Evolutionary conservation across 2,888 invertebrate species (phyloP).

Genomic region (Lithophane ornitopus): DNA sequence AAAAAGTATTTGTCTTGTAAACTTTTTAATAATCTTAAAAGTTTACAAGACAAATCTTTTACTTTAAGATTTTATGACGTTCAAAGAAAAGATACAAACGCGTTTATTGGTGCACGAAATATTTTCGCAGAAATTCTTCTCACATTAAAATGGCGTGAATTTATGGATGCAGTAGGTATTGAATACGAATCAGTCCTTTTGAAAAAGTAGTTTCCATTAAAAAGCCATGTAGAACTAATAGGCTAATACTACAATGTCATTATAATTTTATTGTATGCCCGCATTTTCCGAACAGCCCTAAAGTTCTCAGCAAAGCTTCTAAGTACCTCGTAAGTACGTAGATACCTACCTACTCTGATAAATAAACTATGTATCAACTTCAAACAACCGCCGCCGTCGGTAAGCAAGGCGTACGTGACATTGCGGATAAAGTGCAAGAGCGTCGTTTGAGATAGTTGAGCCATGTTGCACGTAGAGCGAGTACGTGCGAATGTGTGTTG

Average conservation of each 20-base stretch:
- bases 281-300: background rate
- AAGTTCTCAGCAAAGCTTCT: slow-evolving; percentile 12
- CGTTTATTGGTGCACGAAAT: background rate
- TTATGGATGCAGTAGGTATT: background rate
- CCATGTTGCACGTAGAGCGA: slow-evolving; percentile 49
- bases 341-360: background rate
- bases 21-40: background rate
- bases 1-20: too few species aligned
- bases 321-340: background rate
- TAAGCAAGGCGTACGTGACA: slow-evolving; percentile 44
- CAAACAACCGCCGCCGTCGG: slow-evolving; percentile 11
- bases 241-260: background rate
- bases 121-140: background rate
- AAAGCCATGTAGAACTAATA: background rate
- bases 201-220: background rate
- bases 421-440: slow-evolving; percentile 47
- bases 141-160: background rate
- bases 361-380: slow-evolving; percentile 36
- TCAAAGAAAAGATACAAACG: slow-evolving; percentile 43
- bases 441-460: slow-evolving; percentile 34
- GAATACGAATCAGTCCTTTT: background rate
- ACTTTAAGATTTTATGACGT: background rate
- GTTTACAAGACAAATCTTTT: background rate
- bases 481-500: slow-evolving; percentile 49
- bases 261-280: background rate